phyloP scores from a whole-genome alignment of 1,140 invertebrate species.

The Bombus difficillimus region DNA sequence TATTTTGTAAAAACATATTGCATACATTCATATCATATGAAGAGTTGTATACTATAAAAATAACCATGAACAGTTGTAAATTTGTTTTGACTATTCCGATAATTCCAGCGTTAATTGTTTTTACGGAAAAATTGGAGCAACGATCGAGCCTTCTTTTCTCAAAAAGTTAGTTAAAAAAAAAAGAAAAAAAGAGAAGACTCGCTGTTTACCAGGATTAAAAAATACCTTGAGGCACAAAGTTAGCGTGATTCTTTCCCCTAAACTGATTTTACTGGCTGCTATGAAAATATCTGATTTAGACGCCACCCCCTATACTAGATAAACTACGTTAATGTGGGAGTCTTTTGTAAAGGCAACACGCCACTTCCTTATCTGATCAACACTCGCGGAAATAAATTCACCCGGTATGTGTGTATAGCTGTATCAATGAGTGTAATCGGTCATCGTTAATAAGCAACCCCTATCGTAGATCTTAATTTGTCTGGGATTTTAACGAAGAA shows the following conservation, averaged over 20 bases:
- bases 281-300: slow-evolving; percentile 38
- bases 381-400: slow-evolving; percentile 36
- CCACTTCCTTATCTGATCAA: slow-evolving; percentile 37
- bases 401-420: not conserved
- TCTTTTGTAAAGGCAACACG: slow-evolving; percentile 46
- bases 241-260: slow-evolving; percentile 39
- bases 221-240: not conserved
- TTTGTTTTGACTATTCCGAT: too few species aligned
- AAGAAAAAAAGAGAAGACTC: not conserved
- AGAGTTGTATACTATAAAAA: too few species aligned
- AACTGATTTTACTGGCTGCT: slow-evolving; percentile 2
- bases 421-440: slow-evolving; percentile 23
- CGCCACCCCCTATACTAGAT: slow-evolving; percentile 32
- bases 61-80: too few species aligned
- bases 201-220: not conserved
- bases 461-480: slow-evolving; percentile 37
- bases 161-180: not conserved
- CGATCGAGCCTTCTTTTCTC: not conserved
- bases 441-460: slow-evolving; percentile 30
- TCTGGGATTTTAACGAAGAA: slow-evolving; percentile 3
- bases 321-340: slow-evolving; percentile 36
- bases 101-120: too few species aligned
- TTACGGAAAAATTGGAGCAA: not conserved
- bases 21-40: too few species aligned
- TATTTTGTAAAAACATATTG: too few species aligned